Percentiles rank a stretch among this genome's conserved stretches.
phyloP scores from a whole-genome alignment of 2,113 vertebrate species.

The Mormoops blainvillei region DNA sequence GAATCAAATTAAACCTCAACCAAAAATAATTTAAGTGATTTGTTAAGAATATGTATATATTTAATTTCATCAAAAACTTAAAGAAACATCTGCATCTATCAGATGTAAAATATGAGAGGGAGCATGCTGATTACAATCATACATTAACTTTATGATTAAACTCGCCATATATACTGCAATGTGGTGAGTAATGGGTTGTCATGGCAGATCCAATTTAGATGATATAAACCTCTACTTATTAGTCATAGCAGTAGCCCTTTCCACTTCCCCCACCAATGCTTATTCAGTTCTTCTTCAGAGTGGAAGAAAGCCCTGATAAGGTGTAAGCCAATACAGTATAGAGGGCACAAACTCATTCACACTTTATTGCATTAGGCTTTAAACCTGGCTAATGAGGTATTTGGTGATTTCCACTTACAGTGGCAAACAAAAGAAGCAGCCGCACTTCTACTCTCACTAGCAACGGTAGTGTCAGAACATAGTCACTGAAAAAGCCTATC shows the following conservation, averaged over 20 bases:
- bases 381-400: not conserved
- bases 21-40: not conserved
- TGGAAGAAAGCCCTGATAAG: not conserved
- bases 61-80: not conserved
- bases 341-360: not conserved
- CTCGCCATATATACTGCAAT: not conserved
- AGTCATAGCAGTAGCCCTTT: not conserved
- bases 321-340: not conserved
- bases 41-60: not conserved
- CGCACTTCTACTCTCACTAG: not conserved
- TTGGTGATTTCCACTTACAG: not conserved
- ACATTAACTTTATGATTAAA: not conserved
- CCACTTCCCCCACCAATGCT: rapidly evolving
- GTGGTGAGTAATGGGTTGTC: not conserved
- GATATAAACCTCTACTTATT: slow-evolving; percentile 6
- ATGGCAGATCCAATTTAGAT: not conserved
- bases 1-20: not conserved
- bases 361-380: not conserved
- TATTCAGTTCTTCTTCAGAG: not conserved
- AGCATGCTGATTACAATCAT: not conserved
- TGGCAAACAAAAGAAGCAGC: not conserved
- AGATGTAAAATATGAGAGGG: not conserved
- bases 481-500: slow-evolving; percentile 2
- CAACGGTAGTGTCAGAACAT: not conserved
- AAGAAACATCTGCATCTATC: not conserved